Conservation (phyloP, 2,888 invertebrate species). For the Eupithecia subumbrata region DNA sequence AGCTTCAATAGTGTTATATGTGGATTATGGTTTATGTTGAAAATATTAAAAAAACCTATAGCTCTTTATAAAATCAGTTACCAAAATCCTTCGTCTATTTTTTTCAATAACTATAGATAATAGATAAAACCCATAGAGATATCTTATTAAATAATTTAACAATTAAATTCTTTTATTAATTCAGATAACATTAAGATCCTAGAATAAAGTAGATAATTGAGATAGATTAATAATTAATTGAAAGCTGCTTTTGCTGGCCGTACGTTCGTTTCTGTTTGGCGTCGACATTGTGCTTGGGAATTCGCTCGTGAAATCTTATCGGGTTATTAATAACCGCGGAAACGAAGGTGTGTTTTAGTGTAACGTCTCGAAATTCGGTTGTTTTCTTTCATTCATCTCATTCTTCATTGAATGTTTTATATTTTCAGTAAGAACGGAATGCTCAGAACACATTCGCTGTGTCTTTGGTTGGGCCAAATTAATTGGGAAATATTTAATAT, state of each 20-base stretch:
- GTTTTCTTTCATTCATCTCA: neutral
- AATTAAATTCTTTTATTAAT: too few relatives aligned
- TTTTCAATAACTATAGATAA: neutral
- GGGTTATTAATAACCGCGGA: conserved; percentile 16
- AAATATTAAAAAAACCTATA: too few relatives aligned
- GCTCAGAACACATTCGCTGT: neutral
- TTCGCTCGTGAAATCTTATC: conserved; percentile 18
- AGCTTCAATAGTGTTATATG: neutral
- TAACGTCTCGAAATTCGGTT: neutral
- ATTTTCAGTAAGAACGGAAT: neutral
- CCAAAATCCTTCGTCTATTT: neutral
- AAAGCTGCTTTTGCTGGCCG: conserved; percentile 6
- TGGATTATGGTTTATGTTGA: neutral
- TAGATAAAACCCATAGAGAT: neutral
- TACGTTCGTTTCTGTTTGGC: conserved; percentile 10
- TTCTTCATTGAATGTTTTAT: neutral
- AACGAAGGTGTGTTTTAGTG: conserved; percentile 1
- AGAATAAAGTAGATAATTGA: too few relatives aligned
- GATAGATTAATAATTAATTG: too few relatives aligned
- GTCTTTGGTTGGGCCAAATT: neutral
- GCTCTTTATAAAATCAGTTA: too few relatives aligned
- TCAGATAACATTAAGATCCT: too few relatives aligned
- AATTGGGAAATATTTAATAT: neutral
- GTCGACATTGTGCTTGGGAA: conserved; percentile 12
- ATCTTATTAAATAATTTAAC: neutral